Evolutionary conservation across 2,888 invertebrate species (phyloP).

Genomic region (Microplitis deprimator): DNA sequence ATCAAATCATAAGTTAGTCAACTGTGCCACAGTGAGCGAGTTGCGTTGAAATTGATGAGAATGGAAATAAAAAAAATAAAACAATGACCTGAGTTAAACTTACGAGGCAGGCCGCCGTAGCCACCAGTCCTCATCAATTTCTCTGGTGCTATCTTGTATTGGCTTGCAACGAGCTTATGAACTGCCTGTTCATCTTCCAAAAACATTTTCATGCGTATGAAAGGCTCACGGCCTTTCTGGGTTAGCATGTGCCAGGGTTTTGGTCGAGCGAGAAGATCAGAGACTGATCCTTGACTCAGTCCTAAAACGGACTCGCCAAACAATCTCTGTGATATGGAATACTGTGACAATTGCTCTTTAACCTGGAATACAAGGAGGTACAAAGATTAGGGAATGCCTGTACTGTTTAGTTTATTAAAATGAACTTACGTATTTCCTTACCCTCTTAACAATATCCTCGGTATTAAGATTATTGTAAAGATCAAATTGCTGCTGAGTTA

Average conservation of each 20-base stretch:
- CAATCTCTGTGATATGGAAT: slow-evolving; percentile 96
- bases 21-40: slow-evolving; percentile 35
- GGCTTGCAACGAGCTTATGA: slow-evolving; percentile 94
- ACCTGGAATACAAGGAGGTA: slow-evolving; percentile 73
- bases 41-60: not conserved
- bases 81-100: slow-evolving; percentile 74
- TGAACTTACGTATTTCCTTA: slow-evolving; percentile 60
- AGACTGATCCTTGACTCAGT: slow-evolving; percentile 96
- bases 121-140: slow-evolving; percentile 97
- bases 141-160: slow-evolving; percentile 98
- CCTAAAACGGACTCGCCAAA: slow-evolving; percentile 99
- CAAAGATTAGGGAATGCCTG: slow-evolving; percentile 26
- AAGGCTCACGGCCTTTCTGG: slow-evolving; percentile 96
- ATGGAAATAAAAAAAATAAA: slow-evolving; percentile 50
- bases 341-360: slow-evolving; percentile 94
- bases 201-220: slow-evolving; percentile 98
- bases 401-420: not conserved
- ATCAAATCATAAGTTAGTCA: slow-evolving; percentile 44
- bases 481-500: slow-evolving; percentile 99
- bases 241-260: slow-evolving; percentile 99
- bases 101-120: slow-evolving; percentile 88
- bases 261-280: slow-evolving; percentile 95
- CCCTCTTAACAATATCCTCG: slow-evolving; percentile 96
- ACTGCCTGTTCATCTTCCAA: slow-evolving; percentile 96
- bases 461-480: slow-evolving; percentile 98